Conservation (phyloP, 2,797 vertebrate genomes). For the Lepus townsendii region DNA sequence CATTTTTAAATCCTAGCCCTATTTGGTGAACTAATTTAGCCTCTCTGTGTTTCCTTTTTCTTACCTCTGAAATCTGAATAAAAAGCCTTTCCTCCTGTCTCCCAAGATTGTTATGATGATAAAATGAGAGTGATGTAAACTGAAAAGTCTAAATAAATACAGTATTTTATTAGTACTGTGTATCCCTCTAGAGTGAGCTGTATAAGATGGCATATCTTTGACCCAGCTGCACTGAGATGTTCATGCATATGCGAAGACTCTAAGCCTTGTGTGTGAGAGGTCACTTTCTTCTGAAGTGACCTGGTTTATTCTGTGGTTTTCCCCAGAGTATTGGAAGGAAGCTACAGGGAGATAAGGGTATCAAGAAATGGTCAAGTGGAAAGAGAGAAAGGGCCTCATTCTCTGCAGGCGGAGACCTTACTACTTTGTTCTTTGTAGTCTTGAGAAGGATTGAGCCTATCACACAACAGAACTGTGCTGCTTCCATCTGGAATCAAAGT, state of each 20-base stretch:
- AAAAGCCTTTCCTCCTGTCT: slow-evolving; percentile 17
- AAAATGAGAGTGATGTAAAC: slow-evolving; percentile 57
- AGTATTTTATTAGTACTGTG: not conserved
- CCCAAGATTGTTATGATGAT: slow-evolving; percentile 53
- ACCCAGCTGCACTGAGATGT: slow-evolving; percentile 14
- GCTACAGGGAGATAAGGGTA: not conserved
- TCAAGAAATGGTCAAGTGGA: slow-evolving; percentile 1
- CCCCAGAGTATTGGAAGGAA: slow-evolving; percentile 17
- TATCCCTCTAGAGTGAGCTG: slow-evolving; percentile 25
- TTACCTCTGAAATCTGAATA: slow-evolving; percentile 58
- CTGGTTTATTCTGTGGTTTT: slow-evolving; percentile 61
- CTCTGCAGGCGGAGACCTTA: slow-evolving; percentile 34
- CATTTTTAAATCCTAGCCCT: slow-evolving; percentile 57
- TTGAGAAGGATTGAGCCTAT: slow-evolving; percentile 20
- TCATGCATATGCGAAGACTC: slow-evolving; percentile 27
- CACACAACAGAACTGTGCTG: slow-evolving; percentile 51
- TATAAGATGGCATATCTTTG: not conserved
- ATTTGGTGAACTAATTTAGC: slow-evolving; percentile 52
- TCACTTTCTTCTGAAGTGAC: slow-evolving; percentile 34
- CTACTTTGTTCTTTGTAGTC: slow-evolving; percentile 66
- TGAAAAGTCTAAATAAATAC: slow-evolving; percentile 50
- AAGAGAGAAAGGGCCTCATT: slow-evolving; percentile 37
- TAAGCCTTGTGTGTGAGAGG: slow-evolving; percentile 22
- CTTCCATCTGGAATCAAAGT: slow-evolving; percentile 58
- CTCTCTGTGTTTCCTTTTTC: slow-evolving; percentile 63